Base-by-base conservation (phyloP, 2,113 vertebrate species). In the Irena cyanogastra region DNA sequence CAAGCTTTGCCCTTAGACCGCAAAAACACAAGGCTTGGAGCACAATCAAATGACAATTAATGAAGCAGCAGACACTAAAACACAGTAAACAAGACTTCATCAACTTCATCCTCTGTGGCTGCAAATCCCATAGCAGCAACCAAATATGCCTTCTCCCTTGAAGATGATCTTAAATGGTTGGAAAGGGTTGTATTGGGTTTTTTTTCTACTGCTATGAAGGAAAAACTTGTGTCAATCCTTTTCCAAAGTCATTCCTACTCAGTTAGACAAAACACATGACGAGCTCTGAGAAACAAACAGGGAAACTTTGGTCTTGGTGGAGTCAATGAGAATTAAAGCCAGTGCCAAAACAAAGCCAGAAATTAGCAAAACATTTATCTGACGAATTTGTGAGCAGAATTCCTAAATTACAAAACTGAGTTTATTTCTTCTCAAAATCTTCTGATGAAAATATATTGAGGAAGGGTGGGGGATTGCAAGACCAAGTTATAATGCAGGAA, bases 31-130 rank as follows among this genome's bases (percentile, higher is more conserved):
- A 54, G 81, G 65, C 57, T 64, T 89, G 53, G 87, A 95, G 47
- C 33, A 77, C 78, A 85, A 93, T 80, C 82, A 93, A 65, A 56
- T 24, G 23, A 61, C 75, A 8, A 72, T 85, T 91, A 94, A 79
- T 39, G 50, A 65, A 79, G 70, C 63, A 85, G 74, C 49, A 92
- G 57, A 87, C 64, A 83, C 1, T 1, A 84, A 71, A 96, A 70
- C 22, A 54, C 57, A 82, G 61, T 78, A 94, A 96, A 79, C 13
- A 30, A 76, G 53, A 79, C 39, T 61, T 81, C 31, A 91, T 78
- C 84, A 91, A 8, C 74, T 82, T 70, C 49, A 59, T 49, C 57
- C 30, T 93, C 65, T 37, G 66, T 59, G 84, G 66, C 49, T 91
- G 33, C 74, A 80, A 87, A 85, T 89, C 74, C 71, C 93, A 54